phyloP scores from a whole-genome alignment of 2,888 invertebrate species.

The Pilophorus perplexus region DNA sequence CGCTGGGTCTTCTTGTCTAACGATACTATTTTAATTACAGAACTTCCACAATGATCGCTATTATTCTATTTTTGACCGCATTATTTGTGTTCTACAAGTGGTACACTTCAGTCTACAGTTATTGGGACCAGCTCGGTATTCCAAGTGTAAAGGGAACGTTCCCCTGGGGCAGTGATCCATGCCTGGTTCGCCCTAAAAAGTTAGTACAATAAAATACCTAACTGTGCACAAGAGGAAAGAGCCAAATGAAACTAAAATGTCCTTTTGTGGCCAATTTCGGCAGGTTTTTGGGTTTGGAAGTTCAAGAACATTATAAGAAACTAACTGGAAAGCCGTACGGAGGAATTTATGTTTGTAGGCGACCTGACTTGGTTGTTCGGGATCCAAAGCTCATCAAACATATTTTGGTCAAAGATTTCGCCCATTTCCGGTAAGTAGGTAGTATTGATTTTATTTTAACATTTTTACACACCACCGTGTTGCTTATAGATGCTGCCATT shows the following conservation, averaged over 20 bases:
- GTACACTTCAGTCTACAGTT: not conserved
- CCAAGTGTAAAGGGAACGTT: not conserved
- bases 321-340: slow-evolving; percentile 15
- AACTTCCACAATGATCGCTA: not conserved
- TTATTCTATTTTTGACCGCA: not conserved
- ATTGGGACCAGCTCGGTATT: not conserved
- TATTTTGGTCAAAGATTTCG: slow-evolving; percentile 43
- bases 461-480: too few species aligned
- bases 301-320: slow-evolving; percentile 33
- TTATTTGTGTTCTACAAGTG: not conserved
- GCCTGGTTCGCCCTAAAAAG: not conserved
- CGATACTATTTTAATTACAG: too few species aligned
- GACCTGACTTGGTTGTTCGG: slow-evolving; percentile 28
- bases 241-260: too few species aligned
- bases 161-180: not conserved
- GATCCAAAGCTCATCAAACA: slow-evolving; percentile 42
- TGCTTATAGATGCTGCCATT: too few species aligned
- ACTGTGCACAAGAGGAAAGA: too few species aligned
- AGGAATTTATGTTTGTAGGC: slow-evolving; percentile 34
- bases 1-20: too few species aligned
- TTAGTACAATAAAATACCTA: too few species aligned
- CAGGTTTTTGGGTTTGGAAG: slow-evolving; percentile 21
- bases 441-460: not conserved
- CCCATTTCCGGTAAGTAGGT: slow-evolving; percentile 34
- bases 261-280: too few species aligned